Evolutionary conservation across 1,140 invertebrate genomes (phyloP), one percentile per base, ranked within the genome.

Genomic region (Hyposmocoma kahamanoa): DNA sequence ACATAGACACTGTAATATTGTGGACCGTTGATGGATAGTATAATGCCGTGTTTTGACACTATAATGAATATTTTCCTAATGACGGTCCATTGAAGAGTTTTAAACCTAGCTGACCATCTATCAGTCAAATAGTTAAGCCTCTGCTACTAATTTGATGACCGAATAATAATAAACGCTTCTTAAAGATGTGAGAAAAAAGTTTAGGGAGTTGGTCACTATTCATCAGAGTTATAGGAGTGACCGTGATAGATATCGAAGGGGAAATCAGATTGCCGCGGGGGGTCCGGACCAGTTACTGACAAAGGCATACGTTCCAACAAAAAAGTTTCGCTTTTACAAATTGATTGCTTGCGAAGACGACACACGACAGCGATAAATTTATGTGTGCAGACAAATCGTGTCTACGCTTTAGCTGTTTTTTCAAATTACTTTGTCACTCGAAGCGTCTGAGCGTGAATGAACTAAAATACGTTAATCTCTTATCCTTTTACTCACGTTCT

Each of bases 401-500:
- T n/a, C n/a, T n/a, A n/a, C n/a, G n/a, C n/a, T n/a, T n/a, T n/a
- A n/a, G n/a, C n/a, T n/a, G n/a, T n/a, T n/a, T n/a, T n/a, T n/a
- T n/a, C n/a, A n/a, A n/a, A n/a, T n/a, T n/a, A n/a, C n/a, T n/a
- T n/a, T n/a, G n/a, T n/a, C n/a, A n/a, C n/a, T n/a, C n/a, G n/a
- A n/a, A n/a, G n/a, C n/a, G n/a, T n/a, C n/a, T n/a, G n/a, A n/a
- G 13, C 47, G 34, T 67, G 50, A 66, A 67, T 68, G 56, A 71
- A 68, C 52, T 59, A 63, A 69, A 77, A 73, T 68, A 68, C 60
- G 50, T 44, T 78, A 79, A 84, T 81, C 77, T 59, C 47, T 67
- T 56, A 69, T 72, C 62, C 63, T 51, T 51, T 69, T 64, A 26
- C 32, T n/a, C 43, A 53, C 65, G n/a, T 82, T 78, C 74, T 76